phyloP scores from a whole-genome alignment of 53 echinoderm and acorn worm genomes.

The Arbacia lixula region DNA sequence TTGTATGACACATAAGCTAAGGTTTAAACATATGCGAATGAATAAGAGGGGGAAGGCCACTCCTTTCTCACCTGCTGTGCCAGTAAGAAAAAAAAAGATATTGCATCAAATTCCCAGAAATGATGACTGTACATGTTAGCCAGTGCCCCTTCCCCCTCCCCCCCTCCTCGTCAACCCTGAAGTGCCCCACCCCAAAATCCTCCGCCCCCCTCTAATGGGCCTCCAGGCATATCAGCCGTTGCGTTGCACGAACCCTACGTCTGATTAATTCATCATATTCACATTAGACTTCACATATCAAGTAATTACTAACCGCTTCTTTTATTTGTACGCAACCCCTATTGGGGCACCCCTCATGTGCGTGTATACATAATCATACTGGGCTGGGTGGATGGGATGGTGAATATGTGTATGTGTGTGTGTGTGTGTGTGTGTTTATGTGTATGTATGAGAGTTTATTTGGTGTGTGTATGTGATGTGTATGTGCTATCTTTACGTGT shows the following conservation, averaged over 20 bases:
- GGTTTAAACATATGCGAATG: too few relatives aligned
- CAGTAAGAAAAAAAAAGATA: too few relatives aligned
- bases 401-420: not conserved
- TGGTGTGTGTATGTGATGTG: too few relatives aligned
- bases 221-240: constrained; percentile 33
- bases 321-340: constrained; percentile 9
- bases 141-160: not conserved
- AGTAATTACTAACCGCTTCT: constrained; percentile 56
- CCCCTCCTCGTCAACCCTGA: too few relatives aligned
- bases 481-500: too few relatives aligned
- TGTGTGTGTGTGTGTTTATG: too few relatives aligned
- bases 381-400: not conserved
- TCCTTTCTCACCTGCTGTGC: too few relatives aligned
- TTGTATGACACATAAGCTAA: too few relatives aligned
- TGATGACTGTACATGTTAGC: constrained; percentile 9
- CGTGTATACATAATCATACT: constrained; percentile 1
- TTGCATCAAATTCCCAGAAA: constrained; percentile 28
- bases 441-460: too few relatives aligned
- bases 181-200: too few relatives aligned
- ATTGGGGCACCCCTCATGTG: constrained; percentile 30
- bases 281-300: constrained; percentile 49
- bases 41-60: too few relatives aligned
- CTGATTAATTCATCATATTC: constrained; percentile 64
- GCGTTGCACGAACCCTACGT: constrained; percentile 21
- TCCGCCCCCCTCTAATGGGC: constrained; percentile 25